Conservation (phyloP, 2,113 vertebrate genomes). For the Poeciliopsis turrubarensis region DNA sequence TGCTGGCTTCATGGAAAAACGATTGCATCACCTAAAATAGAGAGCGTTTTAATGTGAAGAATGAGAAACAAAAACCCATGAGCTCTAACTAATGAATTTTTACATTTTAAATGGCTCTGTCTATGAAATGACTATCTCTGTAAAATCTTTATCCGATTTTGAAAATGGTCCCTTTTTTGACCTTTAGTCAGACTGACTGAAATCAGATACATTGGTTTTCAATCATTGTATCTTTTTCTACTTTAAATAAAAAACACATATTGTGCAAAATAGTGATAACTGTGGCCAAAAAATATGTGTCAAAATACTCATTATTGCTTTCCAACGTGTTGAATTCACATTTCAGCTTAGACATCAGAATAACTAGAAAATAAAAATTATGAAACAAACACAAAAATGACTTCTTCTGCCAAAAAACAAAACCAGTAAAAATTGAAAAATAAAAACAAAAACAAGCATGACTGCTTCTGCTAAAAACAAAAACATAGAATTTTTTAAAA, state of each 20-base stretch:
- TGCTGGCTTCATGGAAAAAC: slow-evolving; percentile 34
- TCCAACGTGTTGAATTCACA: no score
- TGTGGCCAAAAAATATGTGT: neutral
- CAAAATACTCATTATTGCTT: no score
- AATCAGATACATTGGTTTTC: no score
- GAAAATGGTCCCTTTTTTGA: neutral
- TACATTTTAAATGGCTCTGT: neutral
- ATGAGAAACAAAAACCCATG: neutral
- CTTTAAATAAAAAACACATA: neutral
- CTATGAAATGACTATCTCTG: neutral
- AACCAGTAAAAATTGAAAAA: no score
- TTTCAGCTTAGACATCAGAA: no score
- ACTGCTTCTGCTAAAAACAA: no score
- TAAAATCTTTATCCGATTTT: neutral
- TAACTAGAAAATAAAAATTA: no score
- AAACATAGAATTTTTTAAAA: no score
- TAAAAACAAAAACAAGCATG: no score
- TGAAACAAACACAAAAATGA: no score
- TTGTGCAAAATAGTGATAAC: neutral
- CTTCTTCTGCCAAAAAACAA: no score
- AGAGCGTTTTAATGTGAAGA: slow-evolving; percentile 3
- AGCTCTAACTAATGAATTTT: neutral
- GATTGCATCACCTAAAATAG: slow-evolving; percentile 15
- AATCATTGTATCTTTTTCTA: neutral
- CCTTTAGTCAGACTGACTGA: neutral